Evolutionary conservation across 2,888 invertebrate genomes (phyloP).

Genomic region (Noctua pronuba): DNA sequence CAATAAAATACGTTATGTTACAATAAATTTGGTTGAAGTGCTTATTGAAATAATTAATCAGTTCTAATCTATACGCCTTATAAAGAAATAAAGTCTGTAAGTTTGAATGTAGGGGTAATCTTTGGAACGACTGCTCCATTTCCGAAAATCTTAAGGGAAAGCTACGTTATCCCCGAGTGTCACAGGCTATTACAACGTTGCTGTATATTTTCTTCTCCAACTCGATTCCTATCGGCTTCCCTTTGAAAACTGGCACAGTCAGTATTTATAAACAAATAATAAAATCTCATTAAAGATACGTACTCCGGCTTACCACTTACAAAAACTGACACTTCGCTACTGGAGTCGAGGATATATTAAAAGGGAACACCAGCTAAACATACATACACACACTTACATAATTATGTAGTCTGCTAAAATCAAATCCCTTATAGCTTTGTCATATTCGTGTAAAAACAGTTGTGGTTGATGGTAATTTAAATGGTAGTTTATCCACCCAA

Average conservation of each 20-base stretch:
- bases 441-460: neutral
- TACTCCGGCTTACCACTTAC: no score
- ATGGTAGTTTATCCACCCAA: neutral
- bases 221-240: no score
- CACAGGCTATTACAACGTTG: neutral
- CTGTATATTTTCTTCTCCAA: no score
- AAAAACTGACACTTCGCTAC: no score
- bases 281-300: no score
- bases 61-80: neutral
- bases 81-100: neutral
- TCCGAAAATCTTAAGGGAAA: neutral
- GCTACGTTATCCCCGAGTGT: neutral
- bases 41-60: neutral
- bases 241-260: no score
- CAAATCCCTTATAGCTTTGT: neutral
- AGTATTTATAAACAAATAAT: no score
- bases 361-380: neutral
- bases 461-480: neutral
- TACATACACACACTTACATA: neutral
- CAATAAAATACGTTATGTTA: neutral
- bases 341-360: neutral
- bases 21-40: neutral
- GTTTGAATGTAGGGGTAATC: neutral
- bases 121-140: neutral
- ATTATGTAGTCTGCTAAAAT: neutral